A percentile compares a stretch with the other conserved stretches of the same genome.
These are phyloP conservation scores for Chaetodon auriga DNA, from an alignment of 2,113 vertebrate genomes.

Conservation along the genomic window DNA sequence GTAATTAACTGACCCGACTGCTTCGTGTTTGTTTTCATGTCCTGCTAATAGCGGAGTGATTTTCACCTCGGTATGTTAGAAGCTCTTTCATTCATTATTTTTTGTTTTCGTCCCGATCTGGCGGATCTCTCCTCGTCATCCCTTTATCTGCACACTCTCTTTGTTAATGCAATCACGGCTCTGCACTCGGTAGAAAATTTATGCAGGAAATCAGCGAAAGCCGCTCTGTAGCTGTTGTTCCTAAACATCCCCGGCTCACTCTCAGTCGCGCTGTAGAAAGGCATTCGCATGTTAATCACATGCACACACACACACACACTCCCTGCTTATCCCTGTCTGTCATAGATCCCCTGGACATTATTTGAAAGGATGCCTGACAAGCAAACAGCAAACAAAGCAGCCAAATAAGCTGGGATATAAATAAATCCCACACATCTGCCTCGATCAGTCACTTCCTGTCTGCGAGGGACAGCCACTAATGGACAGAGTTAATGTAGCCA, in stretches of 20 bases:
- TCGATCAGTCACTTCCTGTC: slow-evolving; percentile 70
- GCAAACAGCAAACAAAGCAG: slow-evolving; percentile 32
- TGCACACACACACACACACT: slow-evolving; percentile 3
- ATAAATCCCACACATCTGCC: slow-evolving; percentile 67
- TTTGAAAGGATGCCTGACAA: slow-evolving; percentile 46
- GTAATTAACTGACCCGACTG: slow-evolving; percentile 18
- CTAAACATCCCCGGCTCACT: neutral
- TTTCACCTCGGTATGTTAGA: neutral
- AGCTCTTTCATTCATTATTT: neutral
- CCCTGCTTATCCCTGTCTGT: neutral
- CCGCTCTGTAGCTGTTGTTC: slow-evolving; percentile 18
- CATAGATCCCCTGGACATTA: slow-evolving; percentile 37
- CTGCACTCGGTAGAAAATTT: slow-evolving; percentile 2
- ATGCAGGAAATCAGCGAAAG: neutral
- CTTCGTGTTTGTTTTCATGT: neutral
- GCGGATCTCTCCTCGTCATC: neutral
- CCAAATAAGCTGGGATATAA: slow-evolving; percentile 53
- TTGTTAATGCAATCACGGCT: neutral
- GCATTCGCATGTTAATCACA: slow-evolving; percentile 43
- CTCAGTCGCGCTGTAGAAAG: neutral
- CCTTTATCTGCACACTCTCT: neutral
- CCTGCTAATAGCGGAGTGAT: neutral
- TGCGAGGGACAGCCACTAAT: slow-evolving; percentile 60
- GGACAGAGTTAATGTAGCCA: slow-evolving; percentile 67
- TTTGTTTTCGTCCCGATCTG: neutral